Percentiles rank a stretch among this genome's conserved stretches.
phyloP scores from a whole-genome alignment of 2,888 invertebrate species.

The Bellardia bayeri region DNA sequence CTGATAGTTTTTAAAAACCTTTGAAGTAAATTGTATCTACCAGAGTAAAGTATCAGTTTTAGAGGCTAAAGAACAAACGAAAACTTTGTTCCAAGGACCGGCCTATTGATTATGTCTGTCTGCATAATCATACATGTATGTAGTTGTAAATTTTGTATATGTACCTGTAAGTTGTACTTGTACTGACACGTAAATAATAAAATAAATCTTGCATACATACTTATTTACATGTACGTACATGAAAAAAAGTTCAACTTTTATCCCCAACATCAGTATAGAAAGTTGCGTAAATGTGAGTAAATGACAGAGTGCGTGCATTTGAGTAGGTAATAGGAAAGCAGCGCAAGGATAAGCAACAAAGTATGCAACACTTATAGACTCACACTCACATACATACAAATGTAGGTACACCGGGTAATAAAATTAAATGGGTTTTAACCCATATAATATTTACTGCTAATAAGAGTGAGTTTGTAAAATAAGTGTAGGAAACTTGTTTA shows the following conservation, averaged over 20 bases:
- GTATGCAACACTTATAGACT: neutral
- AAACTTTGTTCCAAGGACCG: too few species aligned
- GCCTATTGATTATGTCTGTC: too few species aligned
- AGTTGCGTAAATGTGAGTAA: constrained; percentile 24
- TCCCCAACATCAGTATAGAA: constrained; percentile 27
- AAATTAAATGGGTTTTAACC: neutral
- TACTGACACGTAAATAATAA: constrained; percentile 27
- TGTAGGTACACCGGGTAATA: neutral
- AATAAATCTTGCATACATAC: constrained; percentile 36
- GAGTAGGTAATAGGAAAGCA: neutral
- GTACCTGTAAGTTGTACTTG: neutral
- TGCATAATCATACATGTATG: constrained; percentile 5
- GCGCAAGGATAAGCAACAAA: constrained; percentile 17
- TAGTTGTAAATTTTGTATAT: neutral
- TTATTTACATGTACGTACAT: neutral
- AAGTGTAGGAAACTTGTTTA: neutral
- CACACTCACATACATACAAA: neutral
- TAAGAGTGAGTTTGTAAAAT: neutral
- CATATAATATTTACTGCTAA: neutral
- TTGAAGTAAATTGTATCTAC: too few species aligned
- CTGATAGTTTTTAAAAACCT: too few species aligned
- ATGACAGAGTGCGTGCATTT: neutral
- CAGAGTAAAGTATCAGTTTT: too few species aligned
- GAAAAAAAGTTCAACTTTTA: constrained; percentile 16
- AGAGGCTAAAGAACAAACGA: too few species aligned